Conservation (phyloP, 2,797 vertebrate species). For the Pantherophis alleghaniensis region DNA sequence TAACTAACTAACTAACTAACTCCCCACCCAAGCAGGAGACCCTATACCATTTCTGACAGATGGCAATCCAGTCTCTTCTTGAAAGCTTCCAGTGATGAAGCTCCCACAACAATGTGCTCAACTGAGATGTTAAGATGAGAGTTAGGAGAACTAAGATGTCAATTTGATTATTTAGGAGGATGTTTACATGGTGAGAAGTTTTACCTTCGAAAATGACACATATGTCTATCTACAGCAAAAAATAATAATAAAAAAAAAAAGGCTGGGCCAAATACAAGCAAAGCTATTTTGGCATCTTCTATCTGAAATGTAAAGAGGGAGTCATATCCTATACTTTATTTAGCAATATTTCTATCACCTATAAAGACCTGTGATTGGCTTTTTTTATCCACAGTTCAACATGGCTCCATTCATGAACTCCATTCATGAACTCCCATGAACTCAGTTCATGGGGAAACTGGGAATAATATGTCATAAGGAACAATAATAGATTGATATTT, state of each 20-base stretch:
- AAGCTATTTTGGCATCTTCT: background rate
- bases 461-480: background rate
- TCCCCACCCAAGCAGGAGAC: too few species aligned
- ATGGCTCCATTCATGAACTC: background rate
- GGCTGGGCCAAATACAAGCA: background rate
- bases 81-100: too few species aligned
- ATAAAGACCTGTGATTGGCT: background rate
- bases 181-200: background rate
- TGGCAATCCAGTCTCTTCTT: too few species aligned
- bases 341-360: background rate
- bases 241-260: too few species aligned
- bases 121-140: background rate
- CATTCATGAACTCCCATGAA: background rate
- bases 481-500: background rate
- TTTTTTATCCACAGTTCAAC: background rate
- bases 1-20: too few species aligned
- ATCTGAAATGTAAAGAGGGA: background rate
- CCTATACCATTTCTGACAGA: too few species aligned
- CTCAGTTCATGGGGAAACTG: background rate
- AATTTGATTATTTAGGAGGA: background rate
- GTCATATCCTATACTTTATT: background rate
- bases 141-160: background rate
- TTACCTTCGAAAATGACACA: background rate
- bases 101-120: background rate
- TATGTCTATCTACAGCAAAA: background rate